Percentiles rank a stretch among this genome's conserved stretches.
Conservation (phyloP, 2,888 invertebrate species). For the Lingula anatina region DNA sequence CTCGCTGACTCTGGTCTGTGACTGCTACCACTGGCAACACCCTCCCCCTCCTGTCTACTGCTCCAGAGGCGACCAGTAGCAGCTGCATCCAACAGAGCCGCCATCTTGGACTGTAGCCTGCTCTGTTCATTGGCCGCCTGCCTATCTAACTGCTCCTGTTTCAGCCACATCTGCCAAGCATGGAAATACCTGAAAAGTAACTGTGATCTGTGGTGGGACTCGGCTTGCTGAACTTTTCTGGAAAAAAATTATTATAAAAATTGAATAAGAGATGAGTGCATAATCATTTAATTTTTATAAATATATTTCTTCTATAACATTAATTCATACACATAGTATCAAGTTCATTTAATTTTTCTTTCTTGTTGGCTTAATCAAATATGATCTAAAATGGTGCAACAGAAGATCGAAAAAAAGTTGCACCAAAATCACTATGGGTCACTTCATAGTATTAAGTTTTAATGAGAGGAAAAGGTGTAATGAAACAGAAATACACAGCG, state of each 20-base stretch:
- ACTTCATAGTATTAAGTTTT: no score
- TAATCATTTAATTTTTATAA: neutral
- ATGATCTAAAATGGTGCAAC: no score
- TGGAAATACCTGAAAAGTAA: constrained; percentile 28
- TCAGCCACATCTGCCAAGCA: constrained; percentile 33
- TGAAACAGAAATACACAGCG: neutral
- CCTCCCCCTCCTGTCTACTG: neutral
- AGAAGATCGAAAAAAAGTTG: no score
- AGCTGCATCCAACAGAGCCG: constrained; percentile 40
- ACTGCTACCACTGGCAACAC: neutral
- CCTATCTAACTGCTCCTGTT: constrained; percentile 23
- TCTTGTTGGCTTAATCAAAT: no score
- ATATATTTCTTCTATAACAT: neutral
- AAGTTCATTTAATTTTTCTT: neutral
- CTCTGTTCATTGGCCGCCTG: constrained; percentile 30
- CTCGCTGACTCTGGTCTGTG: constrained; percentile 1
- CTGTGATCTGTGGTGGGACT: constrained; percentile 19
- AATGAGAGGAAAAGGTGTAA: neutral
- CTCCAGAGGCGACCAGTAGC: constrained; percentile 29
- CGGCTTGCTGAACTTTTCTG: constrained; percentile 36
- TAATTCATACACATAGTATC: neutral
- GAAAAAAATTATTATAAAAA: neutral
- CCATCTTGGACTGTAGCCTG: constrained; percentile 41
- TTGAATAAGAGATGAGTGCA: neutral
- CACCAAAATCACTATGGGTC: no score